Evolutionary conservation across 2,888 invertebrate species (phyloP), one percentile per base, ranked within the genome.

Genomic region (Notodonta ziczac): DNA sequence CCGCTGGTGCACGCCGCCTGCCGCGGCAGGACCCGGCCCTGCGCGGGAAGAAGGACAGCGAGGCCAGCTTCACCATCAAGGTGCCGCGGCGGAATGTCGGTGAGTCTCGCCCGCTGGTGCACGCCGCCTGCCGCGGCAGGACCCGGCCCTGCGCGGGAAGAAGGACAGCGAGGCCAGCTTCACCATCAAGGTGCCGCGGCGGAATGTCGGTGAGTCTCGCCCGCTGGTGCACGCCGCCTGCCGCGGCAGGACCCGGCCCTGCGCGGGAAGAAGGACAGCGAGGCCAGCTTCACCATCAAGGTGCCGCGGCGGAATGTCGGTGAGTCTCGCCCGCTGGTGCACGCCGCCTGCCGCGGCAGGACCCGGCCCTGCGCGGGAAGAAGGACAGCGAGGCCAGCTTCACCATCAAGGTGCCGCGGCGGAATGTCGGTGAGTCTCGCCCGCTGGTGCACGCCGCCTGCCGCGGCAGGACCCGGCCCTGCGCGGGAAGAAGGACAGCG

Each of bases 81-180:
- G 97, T 98, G 62, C 98, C 98, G 0, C 94, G 98, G 62, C 92
- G 99, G 74, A 98, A 98, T 87, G 99, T 99, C 51, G 98, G 99
- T 96, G 70, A 94, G 90, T 77, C 0, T 7, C 42, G 9, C 42
- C 5, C 35, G 7, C 35, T 35, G 98, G 96, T 97, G 78, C 95
- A 97, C 70, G 98, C 13, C 96, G 97, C 59, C 98, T 99, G 83
- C 98, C 98, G 1, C 95, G 96, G 13, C 97, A 98, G 75, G 99
- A 99, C 90, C 99, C 98, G 0, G 98, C 97, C 2, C 91, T 98
- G 16, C 97, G 97, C 73, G 98, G 98, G 0, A 98, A 98, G 91
- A 99, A 99, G 86, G 98, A 99, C 87, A 84, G 83, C 0, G 98
- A 98, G 77, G 96, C 97, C 76, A 98, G 98, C 57, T 98, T 98